Conservation (phyloP, 2,888 invertebrate species). For the Tridacna gigas region DNA sequence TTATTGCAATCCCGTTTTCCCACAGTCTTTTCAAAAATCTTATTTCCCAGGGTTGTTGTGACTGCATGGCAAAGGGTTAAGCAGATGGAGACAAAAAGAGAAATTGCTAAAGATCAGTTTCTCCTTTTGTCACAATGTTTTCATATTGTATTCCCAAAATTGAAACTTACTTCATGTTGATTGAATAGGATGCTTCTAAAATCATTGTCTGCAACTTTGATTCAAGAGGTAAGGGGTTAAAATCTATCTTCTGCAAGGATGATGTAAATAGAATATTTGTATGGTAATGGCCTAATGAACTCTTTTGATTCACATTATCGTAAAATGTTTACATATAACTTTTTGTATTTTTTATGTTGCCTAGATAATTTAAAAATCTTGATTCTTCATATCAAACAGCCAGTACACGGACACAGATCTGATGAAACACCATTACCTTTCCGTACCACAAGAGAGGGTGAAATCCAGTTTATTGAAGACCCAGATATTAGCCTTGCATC, state of each 20-base stretch:
- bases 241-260: too few species aligned
- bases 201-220: not conserved
- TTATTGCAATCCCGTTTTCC: not conserved
- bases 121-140: not conserved
- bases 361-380: too few species aligned
- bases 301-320: too few species aligned
- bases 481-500: conserved; percentile 78
- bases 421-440: conserved; percentile 77
- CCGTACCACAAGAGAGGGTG: conserved; percentile 79
- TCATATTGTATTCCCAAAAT: not conserved
- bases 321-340: too few species aligned
- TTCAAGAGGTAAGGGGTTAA: not conserved
- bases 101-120: not conserved
- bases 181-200: not conserved
- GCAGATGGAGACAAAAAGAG: too few species aligned
- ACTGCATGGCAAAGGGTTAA: not conserved
- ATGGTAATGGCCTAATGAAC: too few species aligned
- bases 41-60: not conserved
- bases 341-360: too few species aligned
- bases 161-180: too few species aligned
- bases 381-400: conserved; percentile 64
- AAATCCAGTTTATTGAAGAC: conserved; percentile 82
- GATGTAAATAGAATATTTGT: too few species aligned
- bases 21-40: not conserved
- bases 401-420: conserved; percentile 81